These are phyloP conservation scores for Aplocera efformata DNA, from an alignment of 2,888 invertebrate species.

Conservation along the genomic window DNA sequence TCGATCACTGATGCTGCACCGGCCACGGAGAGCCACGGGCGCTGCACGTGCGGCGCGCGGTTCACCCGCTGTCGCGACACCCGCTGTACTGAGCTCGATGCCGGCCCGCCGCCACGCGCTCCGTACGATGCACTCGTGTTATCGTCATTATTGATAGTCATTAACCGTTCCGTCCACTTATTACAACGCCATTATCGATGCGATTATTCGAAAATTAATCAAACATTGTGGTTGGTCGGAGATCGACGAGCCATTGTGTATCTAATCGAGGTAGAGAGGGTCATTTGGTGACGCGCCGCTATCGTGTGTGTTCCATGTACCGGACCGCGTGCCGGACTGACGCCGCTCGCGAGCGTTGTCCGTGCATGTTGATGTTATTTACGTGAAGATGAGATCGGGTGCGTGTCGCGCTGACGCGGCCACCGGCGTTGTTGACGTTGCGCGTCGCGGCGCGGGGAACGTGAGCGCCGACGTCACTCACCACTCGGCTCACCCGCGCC, in stretches of 20 bases:
- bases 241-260: conserved; percentile 31
- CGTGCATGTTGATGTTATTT: conserved; percentile 58
- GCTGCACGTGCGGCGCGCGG: conserved; percentile 41
- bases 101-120: conserved; percentile 48
- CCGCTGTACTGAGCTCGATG: conserved; percentile 57
- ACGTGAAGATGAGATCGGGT: conserved; percentile 50
- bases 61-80: conserved; percentile 62
- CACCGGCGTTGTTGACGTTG: conserved; percentile 70
- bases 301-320: conserved; percentile 8
- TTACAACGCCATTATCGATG: conserved; percentile 35
- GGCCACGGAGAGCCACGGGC: conserved; percentile 51
- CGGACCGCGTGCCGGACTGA: conserved; percentile 8
- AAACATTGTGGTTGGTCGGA: conserved; percentile 27
- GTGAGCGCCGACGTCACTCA: conserved; percentile 70
- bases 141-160: conserved; percentile 66
- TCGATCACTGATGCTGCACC: conserved; percentile 35
- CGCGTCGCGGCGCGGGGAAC: conserved; percentile 73
- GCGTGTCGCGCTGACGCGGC: conserved; percentile 51
- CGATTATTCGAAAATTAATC: conserved; percentile 35
- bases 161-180: conserved; percentile 43
- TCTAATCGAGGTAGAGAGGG: conserved; percentile 7
- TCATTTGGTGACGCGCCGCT: conserved; percentile 4
- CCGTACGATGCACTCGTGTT: conserved; percentile 53
- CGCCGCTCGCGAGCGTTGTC: conserved; percentile 8
- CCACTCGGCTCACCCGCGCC: conserved; percentile 72